Base-by-base conservation (phyloP, 2,888 invertebrate genomes). In the Pristionchus fissidentatus region DNA sequence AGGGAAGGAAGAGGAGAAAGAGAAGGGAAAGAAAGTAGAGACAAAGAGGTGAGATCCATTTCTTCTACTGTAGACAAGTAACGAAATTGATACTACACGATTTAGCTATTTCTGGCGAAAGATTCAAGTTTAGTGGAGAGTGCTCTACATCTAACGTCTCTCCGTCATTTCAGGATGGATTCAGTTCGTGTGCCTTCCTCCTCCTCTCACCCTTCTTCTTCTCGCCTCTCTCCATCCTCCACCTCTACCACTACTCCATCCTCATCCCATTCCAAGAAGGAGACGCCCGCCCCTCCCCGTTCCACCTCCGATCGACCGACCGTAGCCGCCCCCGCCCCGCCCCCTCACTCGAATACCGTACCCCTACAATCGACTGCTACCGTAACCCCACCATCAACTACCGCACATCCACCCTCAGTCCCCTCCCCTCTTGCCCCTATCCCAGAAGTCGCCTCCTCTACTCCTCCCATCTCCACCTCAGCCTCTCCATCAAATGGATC, bases 321-420 rank as follows among this genome's bases (percentile, higher is more conserved):
- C 29, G 8, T 60, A 15, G 8, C 8, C 62, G 78, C 35, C 1
- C 55, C 55, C 52, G n/a, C 52, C n/a, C 38, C 75, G 8, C 62
- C 62, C 26, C 49, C 49, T 49, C 49, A 10, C 13, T 43, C 75
- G 29, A 46, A 43, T 75, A 75, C 75, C 43, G 75, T 75, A 75
- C 46, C 75, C 46, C 19, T 19, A 49, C n/a, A 35, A 7, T 22
- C 66, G 38, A 38, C 1, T 35, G 38, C 5, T 75, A 75, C 75
- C 29, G 75, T 75, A 75, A 13, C 41, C 49, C 46, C 46, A 46
- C 75, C 29, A 29, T 26, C 75, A 26, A 22, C 75, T 15, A 15
- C 26, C 15, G 13, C 75, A 19, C 32, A 43, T 73, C 43, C 73
- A 38, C 26, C 75, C 19, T 15, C 32, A 19, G n/a, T 26, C 43